These are phyloP conservation scores for Acipenser transmontanus DNA, from an alignment of 2,797 vertebrate species.

Conservation along the genomic window DNA sequence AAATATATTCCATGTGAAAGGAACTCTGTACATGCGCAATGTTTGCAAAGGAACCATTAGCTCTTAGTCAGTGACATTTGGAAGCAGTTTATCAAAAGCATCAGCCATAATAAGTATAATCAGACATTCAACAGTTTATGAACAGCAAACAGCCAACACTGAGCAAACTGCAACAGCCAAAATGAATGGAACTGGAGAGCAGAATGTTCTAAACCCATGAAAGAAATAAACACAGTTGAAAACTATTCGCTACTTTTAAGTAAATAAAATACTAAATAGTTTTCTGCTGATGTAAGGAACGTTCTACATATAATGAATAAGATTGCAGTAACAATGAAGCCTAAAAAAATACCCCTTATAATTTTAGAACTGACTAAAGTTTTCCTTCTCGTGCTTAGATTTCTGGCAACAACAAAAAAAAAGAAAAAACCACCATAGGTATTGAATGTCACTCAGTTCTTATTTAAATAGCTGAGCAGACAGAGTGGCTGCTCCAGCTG, in stretches of 20 bases:
- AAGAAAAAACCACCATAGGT: constrained; percentile 56
- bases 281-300: constrained; percentile 28
- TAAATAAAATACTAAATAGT: constrained; percentile 23
- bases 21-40: no score
- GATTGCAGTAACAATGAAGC: constrained; percentile 11
- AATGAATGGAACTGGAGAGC: not conserved
- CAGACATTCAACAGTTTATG: not conserved
- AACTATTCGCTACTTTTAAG: constrained; percentile 13
- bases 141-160: not conserved
- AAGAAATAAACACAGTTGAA: constrained; percentile 1
- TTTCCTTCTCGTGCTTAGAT: constrained; percentile 26
- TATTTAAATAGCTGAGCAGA: constrained; percentile 89
- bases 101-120: constrained; percentile 9
- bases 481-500: constrained; percentile 73
- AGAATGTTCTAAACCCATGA: not conserved
- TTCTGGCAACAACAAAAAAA: not conserved
- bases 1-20: not conserved
- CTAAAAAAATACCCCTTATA: constrained; percentile 9
- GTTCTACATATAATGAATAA: constrained; percentile 22
- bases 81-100: constrained; percentile 12
- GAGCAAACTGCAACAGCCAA: not conserved
- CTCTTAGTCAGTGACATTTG: constrained; percentile 6
- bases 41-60: not conserved
- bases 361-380: constrained; percentile 20
- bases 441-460: constrained; percentile 78